A percentile compares a stretch with the other conserved stretches of the same genome.
Evolutionary conservation across 2,888 invertebrate genomes (phyloP).

Genomic region (Hanleya hanleyi): DNA sequence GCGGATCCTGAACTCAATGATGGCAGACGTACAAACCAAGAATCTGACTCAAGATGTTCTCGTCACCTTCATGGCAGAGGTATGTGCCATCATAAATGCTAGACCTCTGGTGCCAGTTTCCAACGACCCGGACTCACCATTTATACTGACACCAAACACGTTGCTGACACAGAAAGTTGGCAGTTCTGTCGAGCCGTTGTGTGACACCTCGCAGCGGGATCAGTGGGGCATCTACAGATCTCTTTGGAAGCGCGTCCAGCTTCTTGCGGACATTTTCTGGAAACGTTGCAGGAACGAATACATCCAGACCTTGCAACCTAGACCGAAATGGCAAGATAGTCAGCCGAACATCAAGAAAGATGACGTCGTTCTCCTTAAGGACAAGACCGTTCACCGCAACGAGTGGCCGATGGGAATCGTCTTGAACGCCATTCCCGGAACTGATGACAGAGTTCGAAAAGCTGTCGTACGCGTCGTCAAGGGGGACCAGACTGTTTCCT

Average conservation of each 20-base stretch:
- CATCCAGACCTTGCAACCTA: not conserved
- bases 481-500: conserved; percentile 1
- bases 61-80: not conserved
- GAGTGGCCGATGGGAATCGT: conserved; percentile 26
- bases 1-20: not conserved
- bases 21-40: not conserved
- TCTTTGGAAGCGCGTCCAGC: not conserved
- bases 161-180: no score
- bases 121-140: not conserved
- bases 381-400: conserved; percentile 6
- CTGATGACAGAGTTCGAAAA: conserved; percentile 21
- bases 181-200: not conserved
- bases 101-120: not conserved
- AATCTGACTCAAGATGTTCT: not conserved
- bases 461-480: conserved; percentile 13
- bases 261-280: no score
- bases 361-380: conserved; percentile 23
- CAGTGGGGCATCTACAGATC: no score
- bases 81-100: not conserved
- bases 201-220: no score
- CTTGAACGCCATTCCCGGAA: conserved; percentile 16
- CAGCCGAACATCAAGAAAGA: not conserved
- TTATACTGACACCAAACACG: no score
- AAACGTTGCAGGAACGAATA: no score
- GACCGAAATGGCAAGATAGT: conserved; percentile 6